Evolutionary conservation across 1,140 invertebrate genomes (phyloP).

Genomic region (Macrotrachela quadricornifera): DNA sequence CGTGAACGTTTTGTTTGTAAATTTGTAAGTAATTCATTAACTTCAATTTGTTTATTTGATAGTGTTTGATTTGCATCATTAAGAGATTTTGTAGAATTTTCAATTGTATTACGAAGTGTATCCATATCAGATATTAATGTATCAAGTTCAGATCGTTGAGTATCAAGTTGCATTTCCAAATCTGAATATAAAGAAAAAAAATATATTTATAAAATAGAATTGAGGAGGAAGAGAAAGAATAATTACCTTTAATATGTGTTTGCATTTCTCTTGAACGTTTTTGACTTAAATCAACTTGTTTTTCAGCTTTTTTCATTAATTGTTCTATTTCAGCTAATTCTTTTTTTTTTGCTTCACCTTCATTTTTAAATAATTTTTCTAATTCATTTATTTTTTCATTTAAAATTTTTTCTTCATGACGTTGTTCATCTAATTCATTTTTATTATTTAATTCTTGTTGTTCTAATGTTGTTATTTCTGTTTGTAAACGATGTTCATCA

Average conservation of each 20-base stretch:
- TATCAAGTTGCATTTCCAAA: too few species aligned
- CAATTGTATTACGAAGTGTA: too few species aligned
- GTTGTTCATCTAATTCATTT: background rate
- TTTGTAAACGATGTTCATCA: background rate
- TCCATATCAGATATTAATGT: too few species aligned
- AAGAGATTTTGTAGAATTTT: too few species aligned
- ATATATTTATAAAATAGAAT: too few species aligned
- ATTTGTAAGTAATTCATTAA: too few species aligned
- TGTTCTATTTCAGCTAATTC: slow-evolving; percentile 18
- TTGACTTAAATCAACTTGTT: slow-evolving; percentile 55
- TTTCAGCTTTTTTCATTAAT: slow-evolving; percentile 42
- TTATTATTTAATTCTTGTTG: slow-evolving; percentile 4
- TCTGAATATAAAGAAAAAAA: too few species aligned
- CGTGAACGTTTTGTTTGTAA: too few species aligned
- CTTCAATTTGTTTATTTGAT: too few species aligned
- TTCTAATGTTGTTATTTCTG: background rate
- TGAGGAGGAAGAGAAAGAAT: too few species aligned
- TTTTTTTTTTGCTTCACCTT: slow-evolving; percentile 46
- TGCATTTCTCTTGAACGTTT: slow-evolving; percentile 30
- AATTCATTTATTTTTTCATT: slow-evolving; percentile 17
- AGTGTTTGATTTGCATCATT: too few species aligned
- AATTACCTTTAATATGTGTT: background rate
- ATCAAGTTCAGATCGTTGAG: too few species aligned
- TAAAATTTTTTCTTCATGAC: slow-evolving; percentile 13
- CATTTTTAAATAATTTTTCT: slow-evolving; percentile 17